Percentiles rank a stretch among this genome's conserved stretches.
Evolutionary conservation across 2,888 invertebrate species (phyloP).

Genomic region (Mythimna ferrago): DNA sequence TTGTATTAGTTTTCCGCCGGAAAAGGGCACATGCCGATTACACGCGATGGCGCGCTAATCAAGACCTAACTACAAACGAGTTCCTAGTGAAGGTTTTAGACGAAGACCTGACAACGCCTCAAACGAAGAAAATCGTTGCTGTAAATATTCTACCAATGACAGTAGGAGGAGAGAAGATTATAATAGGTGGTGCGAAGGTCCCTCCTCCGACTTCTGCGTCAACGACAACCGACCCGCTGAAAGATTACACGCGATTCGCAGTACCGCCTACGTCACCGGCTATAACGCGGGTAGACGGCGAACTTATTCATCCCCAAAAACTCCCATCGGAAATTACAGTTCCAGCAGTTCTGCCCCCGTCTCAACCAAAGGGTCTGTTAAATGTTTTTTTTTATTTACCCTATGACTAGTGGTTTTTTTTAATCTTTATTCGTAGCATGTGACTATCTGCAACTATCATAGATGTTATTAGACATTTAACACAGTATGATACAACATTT

Average conservation of each 20-base stretch:
- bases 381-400: not conserved
- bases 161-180: slow-evolving; percentile 77
- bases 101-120: slow-evolving; percentile 77
- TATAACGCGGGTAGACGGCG: slow-evolving; percentile 52
- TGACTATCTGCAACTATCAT: not conserved
- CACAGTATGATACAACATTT: not conserved
- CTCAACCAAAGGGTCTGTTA: slow-evolving; percentile 49
- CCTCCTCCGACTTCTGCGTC: slow-evolving; percentile 65
- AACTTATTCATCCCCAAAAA: slow-evolving; percentile 56
- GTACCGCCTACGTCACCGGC: slow-evolving; percentile 75
- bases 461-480: not conserved
- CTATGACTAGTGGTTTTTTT: not conserved
- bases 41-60: slow-evolving; percentile 82
- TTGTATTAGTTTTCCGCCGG: slow-evolving; percentile 74
- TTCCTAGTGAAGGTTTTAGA: slow-evolving; percentile 88
- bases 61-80: slow-evolving; percentile 75
- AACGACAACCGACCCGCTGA: slow-evolving; percentile 56
- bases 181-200: slow-evolving; percentile 80
- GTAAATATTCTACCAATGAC: slow-evolving; percentile 79
- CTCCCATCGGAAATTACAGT: slow-evolving; percentile 43
- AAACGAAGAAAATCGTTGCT: slow-evolving; percentile 74
- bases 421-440: not conserved
- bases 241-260: slow-evolving; percentile 81
- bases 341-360: slow-evolving; percentile 38
- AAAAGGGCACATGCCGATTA: slow-evolving; percentile 82